phyloP scores from a whole-genome alignment of 2,113 vertebrate genomes.

The Chinchilla lanigera region DNA sequence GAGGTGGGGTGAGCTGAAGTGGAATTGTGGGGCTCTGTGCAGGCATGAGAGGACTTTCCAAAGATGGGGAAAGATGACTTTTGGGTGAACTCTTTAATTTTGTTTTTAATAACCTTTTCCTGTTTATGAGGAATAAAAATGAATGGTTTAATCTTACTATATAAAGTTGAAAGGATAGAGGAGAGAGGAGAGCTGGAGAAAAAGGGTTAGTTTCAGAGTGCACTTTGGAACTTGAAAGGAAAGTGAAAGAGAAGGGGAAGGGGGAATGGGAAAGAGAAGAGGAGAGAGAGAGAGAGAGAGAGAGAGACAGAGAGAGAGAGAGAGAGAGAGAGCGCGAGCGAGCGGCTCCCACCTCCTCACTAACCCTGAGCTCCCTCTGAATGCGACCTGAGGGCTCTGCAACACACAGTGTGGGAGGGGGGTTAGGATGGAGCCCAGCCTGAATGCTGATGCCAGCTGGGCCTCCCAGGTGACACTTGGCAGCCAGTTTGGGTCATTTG shows the following conservation, averaged over 20 bases:
- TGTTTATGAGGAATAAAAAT: slow-evolving; percentile 34
- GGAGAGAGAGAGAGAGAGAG: background rate
- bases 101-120: slow-evolving; percentile 11
- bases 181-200: background rate
- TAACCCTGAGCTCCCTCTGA: background rate
- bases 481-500: slow-evolving; percentile 29
- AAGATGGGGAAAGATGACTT: background rate
- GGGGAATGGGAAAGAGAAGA: background rate
- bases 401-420: background rate
- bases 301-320: background rate
- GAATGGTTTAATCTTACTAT: background rate
- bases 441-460: background rate
- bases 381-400: background rate
- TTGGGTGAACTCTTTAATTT: background rate
- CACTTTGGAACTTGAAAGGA: background rate
- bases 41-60: background rate
- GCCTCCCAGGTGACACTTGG: slow-evolving; percentile 17
- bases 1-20: background rate
- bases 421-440: background rate
- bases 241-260: background rate
- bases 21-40: background rate
- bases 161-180: background rate
- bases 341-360: no score
- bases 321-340: background rate
- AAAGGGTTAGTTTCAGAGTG: background rate